Conservation (phyloP, 2,797 vertebrate genomes). For the Rhinoraja longicauda region DNA sequence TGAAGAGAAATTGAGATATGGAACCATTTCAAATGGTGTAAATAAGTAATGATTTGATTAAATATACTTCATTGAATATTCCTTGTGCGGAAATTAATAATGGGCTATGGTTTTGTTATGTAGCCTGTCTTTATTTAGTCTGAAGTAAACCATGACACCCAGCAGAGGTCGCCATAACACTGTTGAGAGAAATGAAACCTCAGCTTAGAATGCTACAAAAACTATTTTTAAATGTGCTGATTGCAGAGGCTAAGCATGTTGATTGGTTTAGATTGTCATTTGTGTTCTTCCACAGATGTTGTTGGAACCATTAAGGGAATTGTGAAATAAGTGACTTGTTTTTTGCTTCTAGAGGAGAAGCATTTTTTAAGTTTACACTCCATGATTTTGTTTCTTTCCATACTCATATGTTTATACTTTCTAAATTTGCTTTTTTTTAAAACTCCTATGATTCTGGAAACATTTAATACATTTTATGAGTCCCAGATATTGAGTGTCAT, state of each 20-base stretch:
- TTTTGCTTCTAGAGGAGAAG: background rate
- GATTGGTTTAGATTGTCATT: background rate
- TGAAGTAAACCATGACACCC: background rate
- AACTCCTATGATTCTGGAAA: background rate
- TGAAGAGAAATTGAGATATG: background rate
- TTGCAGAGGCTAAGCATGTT: background rate
- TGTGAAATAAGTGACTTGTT: background rate
- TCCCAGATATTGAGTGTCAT: background rate
- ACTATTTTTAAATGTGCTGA: background rate
- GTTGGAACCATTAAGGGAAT: background rate
- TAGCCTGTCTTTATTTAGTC: background rate
- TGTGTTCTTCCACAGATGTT: background rate
- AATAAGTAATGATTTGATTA: background rate
- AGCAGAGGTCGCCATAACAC: background rate
- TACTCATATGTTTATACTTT: no score
- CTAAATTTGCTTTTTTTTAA: background rate
- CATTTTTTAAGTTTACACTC: background rate
- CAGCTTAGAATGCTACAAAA: background rate
- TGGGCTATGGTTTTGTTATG: background rate
- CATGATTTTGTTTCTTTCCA: background rate
- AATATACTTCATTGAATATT: background rate
- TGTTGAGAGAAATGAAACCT: background rate
- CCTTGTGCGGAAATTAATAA: no score
- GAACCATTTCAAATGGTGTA: background rate
- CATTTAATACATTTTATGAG: background rate